These are phyloP conservation scores for Holocentrus rufus DNA, from an alignment of 2,797 vertebrate species.

Conservation along the genomic window DNA sequence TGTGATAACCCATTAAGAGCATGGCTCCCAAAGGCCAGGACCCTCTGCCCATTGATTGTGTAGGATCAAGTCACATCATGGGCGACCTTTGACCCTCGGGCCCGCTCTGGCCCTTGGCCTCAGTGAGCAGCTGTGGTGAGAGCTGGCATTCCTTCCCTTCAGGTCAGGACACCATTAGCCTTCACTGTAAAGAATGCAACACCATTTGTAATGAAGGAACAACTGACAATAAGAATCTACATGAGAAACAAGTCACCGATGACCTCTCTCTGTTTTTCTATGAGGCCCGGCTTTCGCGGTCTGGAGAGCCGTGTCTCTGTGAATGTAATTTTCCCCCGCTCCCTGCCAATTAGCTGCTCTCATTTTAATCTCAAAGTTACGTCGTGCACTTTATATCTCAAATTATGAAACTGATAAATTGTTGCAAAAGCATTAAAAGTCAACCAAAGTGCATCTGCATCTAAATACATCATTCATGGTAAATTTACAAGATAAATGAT, in stretches of 20 bases:
- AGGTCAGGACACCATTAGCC: slow-evolving; percentile 77
- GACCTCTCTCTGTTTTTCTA: slow-evolving; percentile 28
- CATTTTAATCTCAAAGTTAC: slow-evolving; percentile 38
- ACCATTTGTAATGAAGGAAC: slow-evolving; percentile 65
- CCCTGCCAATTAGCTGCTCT: slow-evolving; percentile 6
- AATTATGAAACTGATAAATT: slow-evolving; percentile 57
- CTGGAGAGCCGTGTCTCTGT: slow-evolving; percentile 18
- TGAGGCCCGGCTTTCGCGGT: slow-evolving; percentile 31
- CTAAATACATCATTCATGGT: slow-evolving; percentile 70
- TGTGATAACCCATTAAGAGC: slow-evolving; percentile 43
- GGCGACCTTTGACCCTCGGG: slow-evolving; percentile 74
- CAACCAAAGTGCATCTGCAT: slow-evolving; percentile 55
- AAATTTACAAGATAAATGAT: slow-evolving; percentile 77
- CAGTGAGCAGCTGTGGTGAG: slow-evolving; percentile 78
- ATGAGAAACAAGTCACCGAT: slow-evolving; percentile 42
- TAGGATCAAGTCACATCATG: slow-evolving; percentile 80
- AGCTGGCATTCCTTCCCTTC: slow-evolving; percentile 76
- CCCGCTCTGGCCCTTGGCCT: slow-evolving; percentile 62
- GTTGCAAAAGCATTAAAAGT: slow-evolving; percentile 53
- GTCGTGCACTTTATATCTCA: slow-evolving; percentile 9
- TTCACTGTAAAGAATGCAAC: slow-evolving; percentile 73
- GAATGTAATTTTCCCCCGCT: slow-evolving; percentile 27
- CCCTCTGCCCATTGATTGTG: slow-evolving; percentile 71
- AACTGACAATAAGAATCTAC: slow-evolving; percentile 61
- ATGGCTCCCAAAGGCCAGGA: slow-evolving; percentile 66